Evolutionary conservation across 2,888 invertebrate genomes (phyloP).

Genomic region (Empis stercorea): DNA sequence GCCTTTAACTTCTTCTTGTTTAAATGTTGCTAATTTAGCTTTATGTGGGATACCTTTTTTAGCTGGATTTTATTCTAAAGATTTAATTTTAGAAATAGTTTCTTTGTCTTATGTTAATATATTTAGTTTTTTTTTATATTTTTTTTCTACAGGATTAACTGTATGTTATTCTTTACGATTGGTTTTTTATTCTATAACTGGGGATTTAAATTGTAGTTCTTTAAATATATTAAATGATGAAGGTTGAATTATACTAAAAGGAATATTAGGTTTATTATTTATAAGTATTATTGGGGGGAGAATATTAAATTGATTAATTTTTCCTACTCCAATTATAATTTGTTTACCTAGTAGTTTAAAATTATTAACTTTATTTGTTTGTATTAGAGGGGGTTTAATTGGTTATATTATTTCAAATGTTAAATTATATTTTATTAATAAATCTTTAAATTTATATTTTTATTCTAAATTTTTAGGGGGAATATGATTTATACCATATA

Average conservation of each 20-base stretch:
- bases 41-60: conserved; percentile 53
- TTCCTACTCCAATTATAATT: conserved; percentile 41
- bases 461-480: conserved; percentile 28
- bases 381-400: conserved; percentile 33
- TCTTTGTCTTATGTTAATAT: conserved; percentile 42
- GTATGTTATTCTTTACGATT: conserved; percentile 45
- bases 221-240: conserved; percentile 41
- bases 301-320: conserved; percentile 42
- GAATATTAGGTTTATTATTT: conserved; percentile 28
- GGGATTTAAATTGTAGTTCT: conserved; percentile 38
- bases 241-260: conserved; percentile 38
- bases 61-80: conserved; percentile 52
- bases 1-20: conserved; percentile 42
- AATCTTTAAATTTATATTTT: conserved; percentile 32
- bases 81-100: conserved; percentile 46
- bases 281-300: conserved; percentile 39
- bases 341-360: conserved; percentile 42
- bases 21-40: conserved; percentile 46
- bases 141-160: conserved; percentile 44
- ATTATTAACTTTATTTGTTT: conserved; percentile 41
- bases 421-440: conserved; percentile 35
- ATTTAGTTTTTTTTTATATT: conserved; percentile 40
- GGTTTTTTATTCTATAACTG: conserved; percentile 41
- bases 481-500: conserved; percentile 44
- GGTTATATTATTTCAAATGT: conserved; percentile 38